Evolutionary conservation across 2,797 vertebrate species (phyloP).

Genomic region (Arctocebus calabarensis): DNA sequence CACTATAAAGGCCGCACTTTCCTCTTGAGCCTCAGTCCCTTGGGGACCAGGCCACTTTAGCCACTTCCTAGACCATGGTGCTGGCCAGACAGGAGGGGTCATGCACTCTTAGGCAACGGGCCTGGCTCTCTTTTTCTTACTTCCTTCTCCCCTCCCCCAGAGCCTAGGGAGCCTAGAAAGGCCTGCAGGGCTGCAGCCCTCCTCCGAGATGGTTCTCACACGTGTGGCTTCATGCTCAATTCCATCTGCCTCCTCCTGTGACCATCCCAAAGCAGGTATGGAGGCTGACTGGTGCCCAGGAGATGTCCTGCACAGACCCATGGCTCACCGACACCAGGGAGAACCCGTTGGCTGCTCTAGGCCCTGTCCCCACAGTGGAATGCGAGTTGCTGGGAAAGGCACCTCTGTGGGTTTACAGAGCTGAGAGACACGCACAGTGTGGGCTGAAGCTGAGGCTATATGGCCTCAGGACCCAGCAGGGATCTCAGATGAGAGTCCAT

Average conservation of each 20-base stretch:
- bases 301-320: background rate
- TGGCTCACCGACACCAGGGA: background rate
- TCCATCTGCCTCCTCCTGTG: background rate
- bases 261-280: background rate
- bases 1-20: background rate
- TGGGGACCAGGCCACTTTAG: background rate
- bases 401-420: background rate
- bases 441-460: background rate
- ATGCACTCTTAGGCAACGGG: background rate
- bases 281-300: background rate
- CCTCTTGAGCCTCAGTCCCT: background rate
- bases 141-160: background rate
- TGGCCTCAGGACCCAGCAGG: too few species aligned
- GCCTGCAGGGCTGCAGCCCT: accelerated
- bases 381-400: background rate
- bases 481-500: background rate
- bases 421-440: background rate
- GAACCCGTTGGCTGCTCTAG: background rate
- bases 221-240: accelerated
- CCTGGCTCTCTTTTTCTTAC: too few species aligned
- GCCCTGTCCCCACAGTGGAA: too few species aligned
- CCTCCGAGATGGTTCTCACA: background rate
- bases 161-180: background rate
- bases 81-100: too few species aligned
- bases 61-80: background rate